Base-by-base conservation (phyloP, 2,797 vertebrate genomes). In the Cirrhinus mrigala region DNA sequence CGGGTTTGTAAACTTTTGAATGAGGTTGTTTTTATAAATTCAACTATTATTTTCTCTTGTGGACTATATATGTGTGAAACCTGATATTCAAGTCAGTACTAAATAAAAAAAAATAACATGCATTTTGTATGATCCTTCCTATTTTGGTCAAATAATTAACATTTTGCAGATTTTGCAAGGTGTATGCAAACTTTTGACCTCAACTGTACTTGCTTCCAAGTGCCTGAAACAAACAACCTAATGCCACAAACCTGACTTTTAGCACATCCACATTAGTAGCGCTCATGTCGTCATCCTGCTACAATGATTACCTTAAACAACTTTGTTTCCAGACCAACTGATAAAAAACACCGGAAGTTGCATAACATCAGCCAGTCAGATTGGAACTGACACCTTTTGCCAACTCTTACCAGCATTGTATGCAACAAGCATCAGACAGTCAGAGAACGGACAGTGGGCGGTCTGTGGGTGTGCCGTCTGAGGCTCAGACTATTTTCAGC, bases 381-480 rank as follows among this genome's bases (percentile, higher is more conserved):
- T 14, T n/a, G 3, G 7, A 46, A 58, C n/a, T 27, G 20, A 24
- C 46, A 33, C 48, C 37, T 75, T 76, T 3, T 54, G 5, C n/a
- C 48, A 76, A 52, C 56, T 52, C 58, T 52, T 64, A 44, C 8
- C 48, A 37, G 70, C 64, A 37, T 52, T 22, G 22, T 16, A 48
- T 37, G 24, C 29, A 75, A 33, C 44, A 44, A 22, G 48, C 60
- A 64, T 76, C 27, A 66, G 71, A 62, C 69, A 44, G 56, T 64
- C 27, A 66, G 71, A 18, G 46, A 76, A 83, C 6, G 46, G 81
- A 76, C 22, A 22, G 82, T 68, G 24, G 71, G 62, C 18, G 33
- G 33, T 66, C 58, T 76, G 71, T 78, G 73, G 62, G 62, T 52
- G 75, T 68, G 46, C 12, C 24, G 48, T 56, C 50, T 44, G 29